Evolutionary conservation across 2,888 invertebrate species (phyloP), one percentile per base, ranked within the genome.

Genomic region (Pseudolycoriella hygida): DNA sequence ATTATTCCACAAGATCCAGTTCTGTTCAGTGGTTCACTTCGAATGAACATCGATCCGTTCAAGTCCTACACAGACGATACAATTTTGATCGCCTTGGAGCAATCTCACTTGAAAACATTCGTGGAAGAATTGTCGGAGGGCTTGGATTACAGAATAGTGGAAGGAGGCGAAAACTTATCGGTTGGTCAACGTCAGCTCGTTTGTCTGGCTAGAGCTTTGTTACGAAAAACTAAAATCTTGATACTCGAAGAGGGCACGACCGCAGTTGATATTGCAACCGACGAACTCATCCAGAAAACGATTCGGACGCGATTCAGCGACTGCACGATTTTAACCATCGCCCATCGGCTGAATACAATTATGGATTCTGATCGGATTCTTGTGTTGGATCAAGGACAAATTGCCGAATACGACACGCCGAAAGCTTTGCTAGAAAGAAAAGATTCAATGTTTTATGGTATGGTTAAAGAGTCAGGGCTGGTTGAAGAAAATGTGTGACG

Each of bases 261-360:
- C 2, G 68, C 70, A n/a, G 67, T 70, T 12, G 71, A 71, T 57
- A 54, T 70, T 39, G 69, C 69, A 56, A 71, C 70, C 0, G 71
- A 71, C 54, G 67, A 68, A 50, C 57, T 71, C 8, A 70, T 70
- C 49, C 67, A 66, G 19, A 80, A 73, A 60, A 88, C 88, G 3
- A 89, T 89, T 58, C 73, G 80, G 18, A 72, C 74, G 32, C 81
- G 87, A 62, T 88, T 88, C 62, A 72, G 72, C 45, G 71, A 80
- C 52, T 83, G 83, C 64, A 88, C 87, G 10, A 79, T 88, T 45
- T 72, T 88, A 34, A 87, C 86, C 2, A 87, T 88, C 58, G 87
- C 87, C 20, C 87, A 88, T 65, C 72, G 87, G 3, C 72, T 88
- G 44, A 86, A 87, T 64, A 88, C 87, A 25, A 85, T 88, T 53